Base-by-base conservation (phyloP, 1,140 invertebrate species). In the Tribolium castaneum region DNA sequence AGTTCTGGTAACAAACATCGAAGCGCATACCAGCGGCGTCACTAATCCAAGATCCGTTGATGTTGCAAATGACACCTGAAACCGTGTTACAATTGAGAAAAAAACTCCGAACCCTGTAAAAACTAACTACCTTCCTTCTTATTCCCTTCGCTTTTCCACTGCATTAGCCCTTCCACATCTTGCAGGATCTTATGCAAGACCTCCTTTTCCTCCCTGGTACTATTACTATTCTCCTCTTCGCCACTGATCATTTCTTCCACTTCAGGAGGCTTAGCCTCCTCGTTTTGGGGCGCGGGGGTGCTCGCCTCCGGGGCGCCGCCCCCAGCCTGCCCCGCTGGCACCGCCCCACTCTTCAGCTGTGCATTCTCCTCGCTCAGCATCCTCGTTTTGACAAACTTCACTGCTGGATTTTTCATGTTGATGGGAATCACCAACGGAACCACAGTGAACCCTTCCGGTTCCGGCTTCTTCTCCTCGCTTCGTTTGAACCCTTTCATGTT, bases 31-130 rank as follows among this genome's bases (percentile, higher is more conserved):
- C 83, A 12, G 80, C 83, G 0, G 82, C 81, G 39, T 82, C 80
- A n/a, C 82, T 83, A 25, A 82, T 77, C 84, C 84, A 85, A 12
- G 80, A 81, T 5, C 84, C 84, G 3, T 75, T 66, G 1, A 84
- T 75, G 22, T 81, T 82, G 52, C 84, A 85, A 12, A 81, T 45
- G 5, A 74, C 77, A 7, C 76, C 79, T 82, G 16, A 19, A 19
- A 19, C 16, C 1, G 16, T 19, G 16, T 19, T 19, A 19, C 16
- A 19, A 19, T 19, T 19, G 16, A 19, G 16, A 19, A 19, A 19
- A 19, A 19, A 19, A 19, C 16, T 19, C 16, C 16, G 16, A n/a
- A n/a, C n/a, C n/a, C n/a, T n/a, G 16, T 19, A 19, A 19, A 19
- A 19, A 19, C 2, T 19, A 19, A 2, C 2, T 72, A 74, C 79